phyloP scores from a whole-genome alignment of 1,140 invertebrate genomes.

The Alviniconcha marisindica region DNA sequence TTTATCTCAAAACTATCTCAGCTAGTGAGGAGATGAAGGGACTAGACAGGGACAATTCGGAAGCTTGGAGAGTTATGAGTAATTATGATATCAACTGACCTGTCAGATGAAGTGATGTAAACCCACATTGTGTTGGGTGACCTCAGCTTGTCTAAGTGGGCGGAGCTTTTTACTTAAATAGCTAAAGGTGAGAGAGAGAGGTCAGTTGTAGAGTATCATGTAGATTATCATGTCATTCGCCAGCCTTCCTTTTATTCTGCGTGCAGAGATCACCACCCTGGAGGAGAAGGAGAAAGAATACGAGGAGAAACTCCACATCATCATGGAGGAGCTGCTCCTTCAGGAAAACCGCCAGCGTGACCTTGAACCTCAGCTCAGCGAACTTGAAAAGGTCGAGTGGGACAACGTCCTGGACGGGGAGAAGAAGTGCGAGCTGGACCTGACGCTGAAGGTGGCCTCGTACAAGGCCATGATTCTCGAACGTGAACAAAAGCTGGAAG shows the following conservation, averaged over 20 bases:
- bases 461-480: conserved; percentile 89
- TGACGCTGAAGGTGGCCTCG: conserved; percentile 89
- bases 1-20: no score
- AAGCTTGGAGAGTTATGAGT: no score
- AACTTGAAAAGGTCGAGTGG: conserved; percentile 81
- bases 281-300: conserved; percentile 91
- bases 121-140: no score
- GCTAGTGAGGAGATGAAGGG: no score
- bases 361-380: conserved; percentile 87
- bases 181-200: not conserved
- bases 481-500: conserved; percentile 87
- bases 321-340: conserved; percentile 88
- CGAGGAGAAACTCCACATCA: conserved; percentile 87
- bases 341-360: conserved; percentile 83
- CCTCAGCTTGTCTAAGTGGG: not conserved
- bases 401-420: conserved; percentile 82
- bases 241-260: not conserved
- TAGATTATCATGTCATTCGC: not conserved
- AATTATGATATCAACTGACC: no score
- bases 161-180: no score
- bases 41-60: no score
- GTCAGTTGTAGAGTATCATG: not conserved
- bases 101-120: no score
- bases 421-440: conserved; percentile 85
- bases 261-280: conserved; percentile 84